These are phyloP conservation scores for Dicentrarchus labrax DNA, from an alignment of 2,113 vertebrate genomes.

Conservation along the genomic window DNA sequence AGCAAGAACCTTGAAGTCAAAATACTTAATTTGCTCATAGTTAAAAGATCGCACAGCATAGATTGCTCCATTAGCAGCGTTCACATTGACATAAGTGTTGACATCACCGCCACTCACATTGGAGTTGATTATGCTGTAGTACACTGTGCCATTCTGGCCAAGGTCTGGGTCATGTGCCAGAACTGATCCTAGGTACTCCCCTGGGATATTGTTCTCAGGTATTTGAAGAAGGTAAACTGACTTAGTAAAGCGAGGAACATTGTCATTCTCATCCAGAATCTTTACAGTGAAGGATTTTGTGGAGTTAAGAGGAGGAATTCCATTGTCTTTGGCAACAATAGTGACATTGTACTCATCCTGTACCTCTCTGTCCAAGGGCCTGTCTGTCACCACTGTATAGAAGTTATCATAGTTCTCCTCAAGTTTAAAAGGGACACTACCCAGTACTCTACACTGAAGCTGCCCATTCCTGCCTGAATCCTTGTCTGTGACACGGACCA, in stretches of 20 bases:
- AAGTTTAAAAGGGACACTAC: constrained; percentile 93
- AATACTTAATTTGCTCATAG: constrained; percentile 98
- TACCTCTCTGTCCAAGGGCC: constrained; percentile 93
- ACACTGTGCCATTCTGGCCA: constrained; percentile 96
- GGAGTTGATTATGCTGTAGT: constrained; percentile 95
- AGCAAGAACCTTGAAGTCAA: constrained; percentile 97
- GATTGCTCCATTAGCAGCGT: constrained; percentile 97
- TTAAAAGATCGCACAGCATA: constrained; percentile 98
- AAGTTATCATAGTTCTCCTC: constrained; percentile 99
- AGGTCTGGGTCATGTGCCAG: constrained; percentile 96
- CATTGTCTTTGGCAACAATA: constrained; percentile 96
- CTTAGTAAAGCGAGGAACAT: constrained; percentile 95
- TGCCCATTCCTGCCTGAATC: constrained; percentile 97
- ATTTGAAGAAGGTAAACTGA: constrained; percentile 96
- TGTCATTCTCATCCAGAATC: constrained; percentile 98
- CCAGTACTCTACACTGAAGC: constrained; percentile 95
- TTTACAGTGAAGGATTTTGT: constrained; percentile 96
- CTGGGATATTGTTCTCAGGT: constrained; percentile 98
- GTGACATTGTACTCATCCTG: constrained; percentile 98
- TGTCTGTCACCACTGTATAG: constrained; percentile 96
- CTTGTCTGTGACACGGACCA: constrained; percentile 95
- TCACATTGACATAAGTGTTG: constrained; percentile 97
- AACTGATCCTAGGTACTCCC: constrained; percentile 96
- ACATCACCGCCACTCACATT: constrained; percentile 97
- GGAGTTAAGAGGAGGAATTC: constrained; percentile 94